phyloP scores from a whole-genome alignment of 2,113 vertebrate species.

The Dasyurus viverrinus region DNA sequence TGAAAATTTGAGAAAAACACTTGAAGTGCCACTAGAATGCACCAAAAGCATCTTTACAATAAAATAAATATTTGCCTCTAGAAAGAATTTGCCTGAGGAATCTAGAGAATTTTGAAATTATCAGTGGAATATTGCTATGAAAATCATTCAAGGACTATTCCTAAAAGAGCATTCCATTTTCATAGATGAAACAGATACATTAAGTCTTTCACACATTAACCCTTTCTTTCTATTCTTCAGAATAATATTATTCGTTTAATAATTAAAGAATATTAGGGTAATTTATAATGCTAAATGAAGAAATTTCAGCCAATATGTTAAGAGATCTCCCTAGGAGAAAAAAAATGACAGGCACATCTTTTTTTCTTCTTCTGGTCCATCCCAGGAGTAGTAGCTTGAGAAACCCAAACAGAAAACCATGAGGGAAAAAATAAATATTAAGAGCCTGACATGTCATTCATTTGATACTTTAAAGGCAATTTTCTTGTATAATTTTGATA shows the following conservation, averaged over 20 bases:
- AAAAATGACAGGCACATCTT: not conserved
- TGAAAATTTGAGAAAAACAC: not conserved
- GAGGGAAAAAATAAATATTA: not conserved
- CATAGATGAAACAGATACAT: not conserved
- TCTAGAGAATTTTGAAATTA: constrained; percentile 46
- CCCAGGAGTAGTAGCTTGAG: not conserved
- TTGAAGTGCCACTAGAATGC: not conserved
- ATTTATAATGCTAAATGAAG: constrained; percentile 43
- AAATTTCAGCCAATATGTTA: constrained; percentile 3
- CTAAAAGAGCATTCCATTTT: constrained; percentile 31
- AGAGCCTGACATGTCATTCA: not conserved
- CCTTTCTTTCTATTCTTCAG: constrained; percentile 51
- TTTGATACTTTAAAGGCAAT: constrained; percentile 5
- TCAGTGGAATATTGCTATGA: constrained; percentile 6
- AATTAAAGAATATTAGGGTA: constrained; percentile 49
- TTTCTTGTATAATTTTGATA: constrained; percentile 28
- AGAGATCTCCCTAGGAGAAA: not conserved
- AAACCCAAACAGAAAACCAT: not conserved
- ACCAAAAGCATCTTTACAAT: constrained; percentile 42
- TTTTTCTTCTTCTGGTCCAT: not conserved
- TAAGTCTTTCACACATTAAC: not conserved
- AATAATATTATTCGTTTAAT: constrained; percentile 53
- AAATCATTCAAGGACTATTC: constrained; percentile 52
- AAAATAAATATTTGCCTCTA: not conserved
- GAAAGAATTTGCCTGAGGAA: not conserved